Percentiles rank a stretch among this genome's conserved stretches.
Evolutionary conservation across 2,113 vertebrate genomes (phyloP).

Genomic region (Chlamydotis undulata): DNA sequence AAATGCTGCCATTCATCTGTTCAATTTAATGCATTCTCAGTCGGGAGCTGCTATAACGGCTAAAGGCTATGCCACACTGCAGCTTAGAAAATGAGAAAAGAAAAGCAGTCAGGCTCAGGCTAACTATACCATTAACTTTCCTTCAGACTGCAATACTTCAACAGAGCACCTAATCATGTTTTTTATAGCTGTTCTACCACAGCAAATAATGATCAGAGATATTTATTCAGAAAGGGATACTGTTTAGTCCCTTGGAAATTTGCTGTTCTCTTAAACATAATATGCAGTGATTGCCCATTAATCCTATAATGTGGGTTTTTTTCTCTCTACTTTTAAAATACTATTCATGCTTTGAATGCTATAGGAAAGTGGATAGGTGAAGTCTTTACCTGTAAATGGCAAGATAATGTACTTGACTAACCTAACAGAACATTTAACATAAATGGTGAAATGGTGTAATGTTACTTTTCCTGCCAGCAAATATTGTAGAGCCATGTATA

Average conservation of each 20-base stretch:
- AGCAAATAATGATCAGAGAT: constrained; percentile 50
- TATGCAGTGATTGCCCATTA: not conserved
- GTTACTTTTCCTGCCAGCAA: not conserved
- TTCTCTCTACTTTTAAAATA: not conserved
- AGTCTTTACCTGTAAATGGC: not conserved
- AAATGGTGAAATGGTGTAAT: not conserved
- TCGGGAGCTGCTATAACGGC: constrained; percentile 60
- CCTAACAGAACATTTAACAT: not conserved
- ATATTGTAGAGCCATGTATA: not conserved
- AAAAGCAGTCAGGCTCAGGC: constrained; percentile 49
- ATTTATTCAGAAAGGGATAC: constrained; percentile 58
- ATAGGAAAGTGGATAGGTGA: not conserved
- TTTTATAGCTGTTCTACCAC: constrained; percentile 50
- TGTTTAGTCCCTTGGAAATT: constrained; percentile 11
- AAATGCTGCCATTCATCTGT: constrained; percentile 75
- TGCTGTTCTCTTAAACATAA: not conserved
- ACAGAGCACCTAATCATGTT: constrained; percentile 53
- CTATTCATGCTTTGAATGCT: not conserved
- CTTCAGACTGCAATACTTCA: constrained; percentile 58
- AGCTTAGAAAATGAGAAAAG: constrained; percentile 70
- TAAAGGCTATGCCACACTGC: constrained; percentile 59
- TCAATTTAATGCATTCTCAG: constrained; percentile 68
- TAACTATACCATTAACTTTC: constrained; percentile 70
- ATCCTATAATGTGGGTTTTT: not conserved
- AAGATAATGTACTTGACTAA: not conserved